Percentiles rank a stretch among this genome's conserved stretches.
phyloP scores from a whole-genome alignment of 2,113 vertebrate species.

The Myrmophylax atrothorax region DNA sequence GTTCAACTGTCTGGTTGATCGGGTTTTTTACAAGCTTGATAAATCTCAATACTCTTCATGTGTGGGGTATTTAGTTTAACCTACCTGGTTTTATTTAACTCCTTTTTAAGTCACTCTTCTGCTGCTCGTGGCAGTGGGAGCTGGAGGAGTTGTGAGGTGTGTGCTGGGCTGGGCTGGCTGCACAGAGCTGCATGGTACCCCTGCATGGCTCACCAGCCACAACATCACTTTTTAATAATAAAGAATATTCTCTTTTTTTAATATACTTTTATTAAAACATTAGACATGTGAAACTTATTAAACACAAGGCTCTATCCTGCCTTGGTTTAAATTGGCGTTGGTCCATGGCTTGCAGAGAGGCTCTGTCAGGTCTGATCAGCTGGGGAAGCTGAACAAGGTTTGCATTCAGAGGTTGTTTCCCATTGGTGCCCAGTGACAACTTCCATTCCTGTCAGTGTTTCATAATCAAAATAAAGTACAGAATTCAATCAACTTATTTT shows the following conservation, averaged over 20 bases:
- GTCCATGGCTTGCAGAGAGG: neutral
- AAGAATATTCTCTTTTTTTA: neutral
- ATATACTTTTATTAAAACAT: neutral
- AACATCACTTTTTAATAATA: neutral
- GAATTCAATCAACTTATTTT: neutral
- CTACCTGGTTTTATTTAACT: neutral
- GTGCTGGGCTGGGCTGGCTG: neutral
- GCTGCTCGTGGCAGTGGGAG: neutral
- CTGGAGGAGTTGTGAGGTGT: neutral
- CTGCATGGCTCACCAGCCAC: neutral
- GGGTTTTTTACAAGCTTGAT: neutral
- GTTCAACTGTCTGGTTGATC: neutral
- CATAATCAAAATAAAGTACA: neutral
- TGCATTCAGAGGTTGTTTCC: neutral
- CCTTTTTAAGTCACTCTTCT: neutral
- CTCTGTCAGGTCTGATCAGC: neutral
- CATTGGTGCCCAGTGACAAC: neutral
- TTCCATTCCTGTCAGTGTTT: neutral
- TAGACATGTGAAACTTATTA: neutral
- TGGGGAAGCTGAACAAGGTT: slow-evolving; percentile 21
- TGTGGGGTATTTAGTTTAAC: neutral
- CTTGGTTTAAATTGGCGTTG: neutral
- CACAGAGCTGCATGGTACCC: neutral
- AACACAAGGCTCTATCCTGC: neutral
- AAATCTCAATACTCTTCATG: neutral